Conservation (phyloP, 2,113 vertebrate genomes). For the Phalacrocorax carbo region DNA sequence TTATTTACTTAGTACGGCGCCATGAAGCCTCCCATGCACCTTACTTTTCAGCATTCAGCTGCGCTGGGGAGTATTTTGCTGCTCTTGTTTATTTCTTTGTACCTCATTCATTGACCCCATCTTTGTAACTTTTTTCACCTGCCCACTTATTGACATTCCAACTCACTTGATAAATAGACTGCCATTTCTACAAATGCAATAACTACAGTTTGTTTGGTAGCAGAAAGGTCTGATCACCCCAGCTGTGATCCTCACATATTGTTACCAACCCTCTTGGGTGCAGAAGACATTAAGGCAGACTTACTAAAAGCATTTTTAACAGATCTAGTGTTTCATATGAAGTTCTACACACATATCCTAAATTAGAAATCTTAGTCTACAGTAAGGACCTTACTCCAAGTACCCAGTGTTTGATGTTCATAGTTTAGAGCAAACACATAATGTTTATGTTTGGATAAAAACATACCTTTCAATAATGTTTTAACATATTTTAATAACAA, state of each 20-base stretch:
- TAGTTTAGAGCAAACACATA: background rate
- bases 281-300: background rate
- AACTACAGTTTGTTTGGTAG: conserved; percentile 6
- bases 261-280: background rate
- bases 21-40: background rate
- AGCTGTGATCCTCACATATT: background rate
- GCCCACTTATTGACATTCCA: conserved; percentile 39
- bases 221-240: conserved; percentile 27
- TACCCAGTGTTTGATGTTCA: background rate
- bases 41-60: background rate
- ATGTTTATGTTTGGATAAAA: background rate
- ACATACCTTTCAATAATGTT: background rate
- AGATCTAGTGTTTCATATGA: background rate
- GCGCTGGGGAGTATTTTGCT: background rate
- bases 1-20: background rate
- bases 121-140: conserved; percentile 38
- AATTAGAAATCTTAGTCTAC: background rate
- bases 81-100: background rate
- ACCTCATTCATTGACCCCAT: conserved; percentile 27
- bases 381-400: background rate
- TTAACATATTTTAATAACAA: background rate
- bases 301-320: background rate
- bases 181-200: conserved; percentile 61
- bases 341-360: background rate
- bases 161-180: conserved; percentile 69